A percentile compares a stretch with the other conserved stretches of the same genome.
Evolutionary conservation across 2,797 vertebrate genomes (phyloP).

Genomic region (Nyctibius grandis): DNA sequence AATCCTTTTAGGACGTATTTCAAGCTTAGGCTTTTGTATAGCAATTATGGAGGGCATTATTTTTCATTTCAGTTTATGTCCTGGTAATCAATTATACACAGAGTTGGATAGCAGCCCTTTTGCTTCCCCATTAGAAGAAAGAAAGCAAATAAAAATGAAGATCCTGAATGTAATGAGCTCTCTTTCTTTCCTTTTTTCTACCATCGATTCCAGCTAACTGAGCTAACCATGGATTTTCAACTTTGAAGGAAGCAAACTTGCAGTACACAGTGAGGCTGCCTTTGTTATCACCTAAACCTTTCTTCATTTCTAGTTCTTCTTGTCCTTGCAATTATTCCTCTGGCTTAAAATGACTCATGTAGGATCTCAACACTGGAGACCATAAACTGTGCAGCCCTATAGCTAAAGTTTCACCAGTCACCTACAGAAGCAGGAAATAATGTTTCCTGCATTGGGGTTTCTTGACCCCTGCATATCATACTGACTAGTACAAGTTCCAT

Average conservation of each 20-base stretch:
- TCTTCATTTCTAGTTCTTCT: not conserved
- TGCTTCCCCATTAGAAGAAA: not conserved
- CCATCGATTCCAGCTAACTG: not conserved
- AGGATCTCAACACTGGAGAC: not conserved
- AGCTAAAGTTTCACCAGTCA: not conserved
- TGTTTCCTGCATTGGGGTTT: not conserved
- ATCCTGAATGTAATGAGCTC: not conserved
- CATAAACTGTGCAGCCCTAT: not conserved
- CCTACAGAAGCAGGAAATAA: not conserved
- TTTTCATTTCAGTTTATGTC: conserved; percentile 19
- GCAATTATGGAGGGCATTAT: not conserved
- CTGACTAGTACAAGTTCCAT: not conserved
- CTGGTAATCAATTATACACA: not conserved
- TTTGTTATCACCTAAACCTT: not conserved
- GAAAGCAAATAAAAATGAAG: not conserved
- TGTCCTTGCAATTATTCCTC: not conserved
- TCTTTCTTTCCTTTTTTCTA: not conserved
- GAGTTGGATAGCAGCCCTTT: not conserved
- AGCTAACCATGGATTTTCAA: not conserved
- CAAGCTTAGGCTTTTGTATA: not conserved
- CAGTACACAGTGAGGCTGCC: not conserved
- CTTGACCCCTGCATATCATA: not conserved
- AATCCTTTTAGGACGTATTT: not conserved
- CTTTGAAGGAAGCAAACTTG: not conserved
- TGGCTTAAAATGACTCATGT: not conserved